Evolutionary conservation across 2,113 vertebrate genomes (phyloP).

Genomic region (Capricornis sumatraensis): DNA sequence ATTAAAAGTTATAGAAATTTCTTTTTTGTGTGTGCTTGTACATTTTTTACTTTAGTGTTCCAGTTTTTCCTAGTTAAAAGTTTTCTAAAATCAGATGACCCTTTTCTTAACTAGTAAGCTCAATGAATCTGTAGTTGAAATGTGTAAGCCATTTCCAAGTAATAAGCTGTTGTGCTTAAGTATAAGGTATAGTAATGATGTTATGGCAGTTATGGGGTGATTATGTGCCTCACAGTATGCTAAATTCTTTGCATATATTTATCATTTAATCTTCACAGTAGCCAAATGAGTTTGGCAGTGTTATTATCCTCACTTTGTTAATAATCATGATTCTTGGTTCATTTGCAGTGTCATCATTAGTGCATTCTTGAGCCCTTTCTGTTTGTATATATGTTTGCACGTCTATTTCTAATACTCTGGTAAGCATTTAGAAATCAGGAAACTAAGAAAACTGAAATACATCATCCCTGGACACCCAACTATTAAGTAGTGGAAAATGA

Average conservation of each 20-base stretch:
- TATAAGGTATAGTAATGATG: background rate
- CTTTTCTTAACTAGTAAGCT: background rate
- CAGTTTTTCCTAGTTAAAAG: background rate
- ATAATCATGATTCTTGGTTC: background rate
- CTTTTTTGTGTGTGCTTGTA: background rate
- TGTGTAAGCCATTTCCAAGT: background rate
- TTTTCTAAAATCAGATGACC: background rate
- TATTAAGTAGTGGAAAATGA: background rate
- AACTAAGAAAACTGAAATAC: background rate
- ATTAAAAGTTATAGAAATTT: background rate
- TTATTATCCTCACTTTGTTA: background rate
- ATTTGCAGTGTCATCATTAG: background rate
- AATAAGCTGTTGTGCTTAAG: background rate
- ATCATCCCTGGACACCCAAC: background rate
- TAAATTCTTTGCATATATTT: background rate
- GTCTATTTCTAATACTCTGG: background rate
- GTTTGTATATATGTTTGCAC: background rate
- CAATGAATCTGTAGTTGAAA: background rate
- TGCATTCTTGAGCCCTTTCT: background rate
- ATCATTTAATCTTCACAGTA: background rate
- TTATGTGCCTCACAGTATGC: background rate
- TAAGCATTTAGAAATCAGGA: slow-evolving; percentile 26
- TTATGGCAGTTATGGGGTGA: background rate
- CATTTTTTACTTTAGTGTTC: background rate
- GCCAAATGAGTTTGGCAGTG: background rate